These are phyloP conservation scores for Rhinichthys klamathensis DNA, from an alignment of 2,113 vertebrate species.

Conservation along the genomic window DNA sequence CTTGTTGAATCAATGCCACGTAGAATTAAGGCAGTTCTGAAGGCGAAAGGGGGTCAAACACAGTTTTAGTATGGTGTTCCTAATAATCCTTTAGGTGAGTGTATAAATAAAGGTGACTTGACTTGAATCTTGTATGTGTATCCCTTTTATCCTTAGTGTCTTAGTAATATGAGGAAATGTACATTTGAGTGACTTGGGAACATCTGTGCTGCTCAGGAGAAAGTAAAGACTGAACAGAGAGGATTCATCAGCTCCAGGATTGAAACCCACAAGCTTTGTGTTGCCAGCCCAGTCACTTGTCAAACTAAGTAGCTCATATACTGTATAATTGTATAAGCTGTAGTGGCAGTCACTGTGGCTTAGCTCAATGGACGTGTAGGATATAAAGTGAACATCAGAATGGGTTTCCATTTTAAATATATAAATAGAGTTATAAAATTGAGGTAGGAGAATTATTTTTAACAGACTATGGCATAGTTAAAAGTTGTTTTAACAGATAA, in stretches of 20 bases:
- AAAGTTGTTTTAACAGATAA: background rate
- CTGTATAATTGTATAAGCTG: background rate
- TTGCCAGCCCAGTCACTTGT: background rate
- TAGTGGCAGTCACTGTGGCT: background rate
- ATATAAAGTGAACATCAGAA: background rate
- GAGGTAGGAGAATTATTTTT: background rate
- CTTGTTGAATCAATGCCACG: too few species aligned
- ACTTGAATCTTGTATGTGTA: too few species aligned
- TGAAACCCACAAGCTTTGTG: background rate
- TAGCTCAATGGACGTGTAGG: background rate
- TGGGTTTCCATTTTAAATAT: background rate
- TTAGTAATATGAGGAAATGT: background rate
- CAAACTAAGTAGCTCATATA: background rate
- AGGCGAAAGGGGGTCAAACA: too few species aligned
- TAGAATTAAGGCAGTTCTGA: too few species aligned
- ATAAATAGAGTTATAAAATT: background rate
- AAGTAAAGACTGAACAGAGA: too few species aligned
- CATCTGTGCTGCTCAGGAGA: too few species aligned
- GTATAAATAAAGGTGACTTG: too few species aligned
- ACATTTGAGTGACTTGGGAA: background rate
- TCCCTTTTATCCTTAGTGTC: background rate
- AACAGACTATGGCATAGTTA: background rate
- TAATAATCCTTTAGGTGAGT: too few species aligned
- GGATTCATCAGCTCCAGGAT: background rate
- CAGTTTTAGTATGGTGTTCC: too few species aligned